Conservation (phyloP, 92 coral and sea anemone genomes). For the Zoanthus solanderi region DNA sequence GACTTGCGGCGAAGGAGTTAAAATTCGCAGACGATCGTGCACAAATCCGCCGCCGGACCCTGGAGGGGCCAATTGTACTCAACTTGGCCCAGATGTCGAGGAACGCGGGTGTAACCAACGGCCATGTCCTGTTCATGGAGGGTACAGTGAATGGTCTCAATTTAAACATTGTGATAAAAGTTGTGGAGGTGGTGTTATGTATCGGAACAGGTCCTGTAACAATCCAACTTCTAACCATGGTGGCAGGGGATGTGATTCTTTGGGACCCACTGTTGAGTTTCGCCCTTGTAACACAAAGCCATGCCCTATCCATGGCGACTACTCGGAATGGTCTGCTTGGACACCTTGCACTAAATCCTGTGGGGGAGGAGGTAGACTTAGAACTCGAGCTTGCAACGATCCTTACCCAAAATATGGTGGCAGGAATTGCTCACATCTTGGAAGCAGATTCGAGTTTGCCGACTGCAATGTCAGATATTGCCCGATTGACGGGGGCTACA, state of each 20-base stretch:
- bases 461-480: constrained; percentile 47
- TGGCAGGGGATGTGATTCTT: constrained; percentile 60
- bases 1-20: constrained; percentile 79
- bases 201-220: constrained; percentile 61
- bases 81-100: constrained; percentile 68
- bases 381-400: constrained; percentile 70
- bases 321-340: constrained; percentile 75
- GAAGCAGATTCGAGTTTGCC: constrained; percentile 43
- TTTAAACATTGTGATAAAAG: constrained; percentile 61
- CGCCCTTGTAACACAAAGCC: constrained; percentile 67
- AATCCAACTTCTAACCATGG: constrained; percentile 69
- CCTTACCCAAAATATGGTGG: constrained; percentile 80
- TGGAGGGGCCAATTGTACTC: constrained; percentile 73
- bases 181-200: constrained; percentile 65
- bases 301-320: constrained; percentile 82
- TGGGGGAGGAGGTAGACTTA: constrained; percentile 64
- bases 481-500: constrained; percentile 59
- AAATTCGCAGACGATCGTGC: constrained; percentile 74
- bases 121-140: constrained; percentile 59
- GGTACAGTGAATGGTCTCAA: constrained; percentile 69
- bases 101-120: constrained; percentile 53
- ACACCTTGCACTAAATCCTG: constrained; percentile 72
- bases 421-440: constrained; percentile 67
- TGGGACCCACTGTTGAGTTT: constrained; percentile 54
- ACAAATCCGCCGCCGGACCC: constrained; percentile 69